phyloP scores from a whole-genome alignment of 2,797 vertebrate genomes.

The Hirundo rustica region DNA sequence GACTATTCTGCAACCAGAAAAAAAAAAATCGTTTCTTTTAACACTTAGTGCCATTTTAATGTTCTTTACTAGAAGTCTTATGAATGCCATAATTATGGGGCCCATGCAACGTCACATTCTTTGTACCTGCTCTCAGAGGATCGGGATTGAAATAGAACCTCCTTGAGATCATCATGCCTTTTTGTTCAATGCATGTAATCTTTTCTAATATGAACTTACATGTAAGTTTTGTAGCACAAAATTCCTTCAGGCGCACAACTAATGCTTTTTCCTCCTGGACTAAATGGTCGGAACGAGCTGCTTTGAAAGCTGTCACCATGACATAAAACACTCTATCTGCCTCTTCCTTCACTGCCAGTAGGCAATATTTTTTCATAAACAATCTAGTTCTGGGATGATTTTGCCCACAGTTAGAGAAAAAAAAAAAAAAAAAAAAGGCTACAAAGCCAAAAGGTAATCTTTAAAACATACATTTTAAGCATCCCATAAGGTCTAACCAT shows the following conservation, averaged over 20 bases:
- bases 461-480: conserved; percentile 51
- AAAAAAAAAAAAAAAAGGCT: background rate
- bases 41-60: background rate
- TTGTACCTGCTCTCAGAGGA: conserved; percentile 18
- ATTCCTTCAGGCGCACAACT: conserved; percentile 54
- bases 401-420: conserved; percentile 15
- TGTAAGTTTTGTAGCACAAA: conserved; percentile 51
- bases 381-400: conserved; percentile 13
- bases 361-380: conserved; percentile 75
- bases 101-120: background rate
- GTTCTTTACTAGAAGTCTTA: background rate
- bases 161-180: conserved; percentile 26
- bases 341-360: conserved; percentile 65
- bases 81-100: background rate
- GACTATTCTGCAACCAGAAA: background rate
- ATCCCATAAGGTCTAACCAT: conserved; percentile 17
- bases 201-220: conserved; percentile 50
- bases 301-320: conserved; percentile 74
- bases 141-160: conserved; percentile 20
- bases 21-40: background rate
- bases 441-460: conserved; percentile 32
- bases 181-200: conserved; percentile 30
- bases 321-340: conserved; percentile 72
- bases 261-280: conserved; percentile 70
- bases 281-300: conserved; percentile 69